phyloP scores from a whole-genome alignment of 2,113 vertebrate genomes.

The Crypturellus undulatus region DNA sequence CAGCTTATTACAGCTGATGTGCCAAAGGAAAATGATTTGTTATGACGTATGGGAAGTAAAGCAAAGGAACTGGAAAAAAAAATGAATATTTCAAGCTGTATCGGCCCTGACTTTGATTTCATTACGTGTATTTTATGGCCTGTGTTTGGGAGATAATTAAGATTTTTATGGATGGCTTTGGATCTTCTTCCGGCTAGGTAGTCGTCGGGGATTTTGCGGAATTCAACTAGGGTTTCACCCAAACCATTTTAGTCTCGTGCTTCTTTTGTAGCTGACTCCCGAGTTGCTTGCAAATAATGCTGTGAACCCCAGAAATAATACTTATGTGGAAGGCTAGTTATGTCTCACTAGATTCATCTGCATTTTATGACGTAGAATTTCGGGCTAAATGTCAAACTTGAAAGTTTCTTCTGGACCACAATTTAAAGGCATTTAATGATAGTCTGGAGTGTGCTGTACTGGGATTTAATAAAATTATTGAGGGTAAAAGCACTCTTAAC shows the following conservation, averaged over 20 bases:
- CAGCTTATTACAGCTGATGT: background rate
- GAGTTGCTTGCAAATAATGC: background rate
- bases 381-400: background rate
- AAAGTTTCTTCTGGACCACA: background rate
- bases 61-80: background rate
- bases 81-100: background rate
- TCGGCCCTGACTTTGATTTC: background rate
- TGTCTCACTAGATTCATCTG: background rate
- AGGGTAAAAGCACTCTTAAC: background rate
- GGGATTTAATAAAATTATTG: background rate
- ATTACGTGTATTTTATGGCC: background rate
- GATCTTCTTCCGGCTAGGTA: background rate
- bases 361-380: background rate
- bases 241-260: background rate
- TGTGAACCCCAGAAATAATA: background rate
- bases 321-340: background rate
- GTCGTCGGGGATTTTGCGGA: background rate
- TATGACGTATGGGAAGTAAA: background rate
- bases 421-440: background rate
- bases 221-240: background rate
- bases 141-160: background rate
- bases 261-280: background rate
- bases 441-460: background rate
- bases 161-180: background rate
- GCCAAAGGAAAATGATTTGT: background rate